Evolutionary conservation across 2,113 vertebrate species (phyloP), one percentile per base, ranked within the genome.

Genomic region (Lanius ludovicianus): DNA sequence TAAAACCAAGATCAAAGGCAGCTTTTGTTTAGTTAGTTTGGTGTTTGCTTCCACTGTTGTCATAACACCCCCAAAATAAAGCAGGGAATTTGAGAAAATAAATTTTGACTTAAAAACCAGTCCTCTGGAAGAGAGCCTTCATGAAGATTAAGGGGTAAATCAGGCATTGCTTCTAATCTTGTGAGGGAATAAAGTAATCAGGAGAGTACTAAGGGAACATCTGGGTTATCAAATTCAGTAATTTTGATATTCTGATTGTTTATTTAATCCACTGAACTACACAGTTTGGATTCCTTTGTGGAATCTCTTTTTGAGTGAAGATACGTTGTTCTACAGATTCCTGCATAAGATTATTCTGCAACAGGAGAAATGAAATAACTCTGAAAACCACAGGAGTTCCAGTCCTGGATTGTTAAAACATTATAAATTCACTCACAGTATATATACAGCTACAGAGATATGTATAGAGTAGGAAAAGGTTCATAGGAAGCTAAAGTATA

Each of bases 101-200:
- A 55, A 89, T 80, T 90, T 70, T 83, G 10, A 37, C 23, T 91
- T 84, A 78, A 90, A 91, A 88, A 28, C 16, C 35, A 50, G 35
- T 55, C 39, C 24, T 64, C 13, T 88, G 39, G 21, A 41, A 78
- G 31, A 65, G 9, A 65, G 37, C 4, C 44, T 73, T 91, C 42
- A 8, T 35, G 42, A 81, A 70, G 60, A 75, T 93, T 91, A 80
- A 84, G 19, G n/a, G 23, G 55, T 57, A 92, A 94, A 90, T 84
- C 0, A 0, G 59, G 21, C 42, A 75, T 31, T 59, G 17, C 13
- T 84, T 77, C 69, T 89, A 89, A 93, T 71, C 79, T 87, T 55
- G 6, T 67, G 86, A 77, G 59, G 39, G 56, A 94, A 84, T 44
- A 74, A 94, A 87, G 19, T 25, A 76, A 90, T 42, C 10, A 4